Evolutionary conservation across 2,113 vertebrate genomes (phyloP), one percentile per base, ranked within the genome.

Genomic region (Diadophis punctatus): DNA sequence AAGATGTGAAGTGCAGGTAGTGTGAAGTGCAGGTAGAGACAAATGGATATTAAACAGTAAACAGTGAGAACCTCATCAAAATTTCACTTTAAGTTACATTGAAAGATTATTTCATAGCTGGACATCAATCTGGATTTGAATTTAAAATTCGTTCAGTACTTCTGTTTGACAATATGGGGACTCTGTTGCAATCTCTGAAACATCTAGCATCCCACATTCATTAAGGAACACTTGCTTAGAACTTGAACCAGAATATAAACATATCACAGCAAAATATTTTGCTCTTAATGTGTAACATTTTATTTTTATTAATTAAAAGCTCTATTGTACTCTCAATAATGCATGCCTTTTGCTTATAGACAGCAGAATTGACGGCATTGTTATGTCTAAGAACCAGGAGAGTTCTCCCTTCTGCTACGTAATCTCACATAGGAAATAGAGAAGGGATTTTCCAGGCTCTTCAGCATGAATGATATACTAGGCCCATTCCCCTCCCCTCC

Each of bases 401-500:
- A 80, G 68, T 52, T 88, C 49, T 92, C 48, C 51, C n/a, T 93
- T 93, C 48, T 52, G 51, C 52, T 27, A 80, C 4, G 9, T 90
- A 58, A 88, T 58, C 52, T 34, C 52, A 43, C 10, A 22, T 30
- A 48, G 22, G 63, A n/a, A 23, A 30, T 22, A 55, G 20, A 18
- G 22, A 56, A 63, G 87, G 90, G n/a, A 85, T 90, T 93, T 93
- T 86, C 88, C 88, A 90, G 80, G 55, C 56, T 63, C 86, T 86
- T 90, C 88, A 52, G 46, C 92, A 51, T 85, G 87, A 86, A 34
- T 63, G 55, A 90, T 49, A 90, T 1, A 27, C 55, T 63, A 93
- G 39, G 46, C 92, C 30, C 46, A 23, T 55, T 30, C 92, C 87
- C 93, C 49, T 56, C 20, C 43, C 16, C 2, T 25, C 8, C 58